Evolutionary conservation across 1,140 invertebrate species (phyloP), one percentile per base, ranked within the genome.

Genomic region (Achroia grisella): DNA sequence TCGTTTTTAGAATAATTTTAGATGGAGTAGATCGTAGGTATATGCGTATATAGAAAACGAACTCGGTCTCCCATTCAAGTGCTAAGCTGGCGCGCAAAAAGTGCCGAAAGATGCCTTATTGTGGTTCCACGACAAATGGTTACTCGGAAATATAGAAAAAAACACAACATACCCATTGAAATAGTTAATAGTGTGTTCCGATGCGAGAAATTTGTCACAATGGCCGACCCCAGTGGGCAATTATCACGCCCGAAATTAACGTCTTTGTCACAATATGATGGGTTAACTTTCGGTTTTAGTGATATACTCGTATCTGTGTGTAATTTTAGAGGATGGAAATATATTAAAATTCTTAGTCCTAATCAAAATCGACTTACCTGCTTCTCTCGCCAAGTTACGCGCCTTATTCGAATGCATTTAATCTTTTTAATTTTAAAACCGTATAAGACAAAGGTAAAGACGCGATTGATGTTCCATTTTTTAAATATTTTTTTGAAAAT

Each of bases 201-300:
- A 62, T 42, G 71, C 68, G 65, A 44, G 52, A 71, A 71, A 72
- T 71, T 55, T 58, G 56, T 62, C 54, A 74, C 68, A 74, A 74
- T 56, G 54, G 37, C 11, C 39, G 32, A 46, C 58, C 53, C 36
- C 17, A 23, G 44, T 48, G 46, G 49, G 48, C 69, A 63, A 68
- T 73, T 68, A 73, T 70, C 61, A 61, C 67, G 64, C 64, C 64
- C 36, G 36, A 56, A 63, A 62, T 69, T 65, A 63, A 46, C 50
- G 62, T 67, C 59, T 67, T 73, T 70, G 69, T 72, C 56, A 66
- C 29, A 62, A 53, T 50, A 56, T 50, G 51, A 27, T 12, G 35
- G 35, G 35, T 17, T 17, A 14, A 23, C 17, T 23, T 23, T 23
- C 17, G 17, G 17, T 23, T 23, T 23, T 23, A 23, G 17, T 23